Percentiles rank a stretch among this genome's conserved stretches.
phyloP scores from a whole-genome alignment of 2,888 invertebrate species.

The Mesochorus sp. region DNA sequence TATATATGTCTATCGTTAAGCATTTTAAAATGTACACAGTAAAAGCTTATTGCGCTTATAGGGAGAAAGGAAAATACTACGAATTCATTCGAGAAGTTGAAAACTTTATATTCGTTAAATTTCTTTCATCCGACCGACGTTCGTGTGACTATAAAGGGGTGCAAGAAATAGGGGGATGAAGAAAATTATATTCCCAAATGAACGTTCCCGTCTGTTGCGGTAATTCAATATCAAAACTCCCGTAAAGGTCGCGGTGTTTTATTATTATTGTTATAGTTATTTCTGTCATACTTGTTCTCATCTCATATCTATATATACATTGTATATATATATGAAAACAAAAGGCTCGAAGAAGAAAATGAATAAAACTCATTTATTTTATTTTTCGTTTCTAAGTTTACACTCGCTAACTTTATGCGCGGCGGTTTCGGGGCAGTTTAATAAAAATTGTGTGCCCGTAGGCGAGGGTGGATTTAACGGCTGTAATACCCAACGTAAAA shows the following conservation, averaged over 20 bases:
- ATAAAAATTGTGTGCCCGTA: background rate
- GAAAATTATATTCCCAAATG: constrained; percentile 38
- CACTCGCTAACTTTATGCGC: constrained; percentile 8
- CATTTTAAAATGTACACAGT: too few relatives aligned
- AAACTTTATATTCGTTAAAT: constrained; percentile 32
- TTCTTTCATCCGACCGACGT: constrained; percentile 4
- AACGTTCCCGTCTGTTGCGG: constrained; percentile 43
- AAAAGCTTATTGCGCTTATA: background rate
- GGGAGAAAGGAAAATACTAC: background rate
- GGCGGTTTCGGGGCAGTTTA: background rate
- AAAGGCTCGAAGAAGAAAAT: background rate
- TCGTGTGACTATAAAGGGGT: constrained; percentile 3
- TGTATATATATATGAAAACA: background rate
- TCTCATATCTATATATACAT: background rate
- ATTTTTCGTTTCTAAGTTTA: background rate
- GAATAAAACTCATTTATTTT: constrained; percentile 29
- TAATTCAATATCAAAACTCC: constrained; percentile 45
- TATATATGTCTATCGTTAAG: too few relatives aligned
- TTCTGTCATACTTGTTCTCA: background rate
- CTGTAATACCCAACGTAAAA: background rate
- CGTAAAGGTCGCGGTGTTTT: constrained; percentile 9
- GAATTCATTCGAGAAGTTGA: constrained; percentile 35
- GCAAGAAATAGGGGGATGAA: constrained; percentile 2
- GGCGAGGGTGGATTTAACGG: background rate
- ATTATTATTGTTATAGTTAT: constrained; percentile 18